Conservation (phyloP, 2,888 invertebrate genomes). For the Cremastobaeus sp. region DNA sequence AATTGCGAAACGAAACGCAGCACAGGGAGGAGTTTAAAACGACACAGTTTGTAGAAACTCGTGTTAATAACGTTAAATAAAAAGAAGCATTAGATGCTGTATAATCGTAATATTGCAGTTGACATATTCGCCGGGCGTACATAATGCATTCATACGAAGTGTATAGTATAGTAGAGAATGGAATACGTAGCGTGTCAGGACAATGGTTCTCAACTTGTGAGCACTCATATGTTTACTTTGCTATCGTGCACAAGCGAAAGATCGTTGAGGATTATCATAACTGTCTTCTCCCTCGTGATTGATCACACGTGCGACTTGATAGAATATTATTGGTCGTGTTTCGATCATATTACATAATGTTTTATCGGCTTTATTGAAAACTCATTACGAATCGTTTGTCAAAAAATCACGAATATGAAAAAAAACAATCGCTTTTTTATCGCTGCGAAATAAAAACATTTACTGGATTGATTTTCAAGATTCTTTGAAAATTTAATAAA, state of each 20-base stretch:
- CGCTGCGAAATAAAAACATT: no score
- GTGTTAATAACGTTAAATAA: conserved; percentile 54
- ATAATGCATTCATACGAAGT: conserved; percentile 73
- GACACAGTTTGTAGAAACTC: conserved; percentile 41
- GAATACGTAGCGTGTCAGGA: conserved; percentile 68
- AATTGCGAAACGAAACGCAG: conserved; percentile 27
- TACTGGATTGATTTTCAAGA: no score
- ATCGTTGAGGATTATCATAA: conserved; percentile 40
- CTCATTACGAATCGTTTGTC: no score
- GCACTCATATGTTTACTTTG: conserved; percentile 38
- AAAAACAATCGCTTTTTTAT: no score
- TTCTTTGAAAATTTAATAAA: no score
- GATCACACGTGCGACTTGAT: conserved; percentile 29
- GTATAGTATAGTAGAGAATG: conserved; percentile 66
- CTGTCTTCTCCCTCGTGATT: conserved; percentile 43
- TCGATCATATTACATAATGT: conserved; percentile 4
- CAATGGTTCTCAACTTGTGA: conserved; percentile 68
- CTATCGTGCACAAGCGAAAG: conserved; percentile 39
- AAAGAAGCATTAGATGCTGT: conserved; percentile 63
- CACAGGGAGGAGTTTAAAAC: conserved; percentile 21
- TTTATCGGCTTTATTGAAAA: no score
- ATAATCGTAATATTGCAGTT: conserved; percentile 72
- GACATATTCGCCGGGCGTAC: conserved; percentile 73
- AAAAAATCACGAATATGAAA: no score
- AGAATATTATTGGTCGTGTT: conserved; percentile 22